Conservation (phyloP, 2,113 vertebrate species). For the Halichoeres trimaculatus region DNA sequence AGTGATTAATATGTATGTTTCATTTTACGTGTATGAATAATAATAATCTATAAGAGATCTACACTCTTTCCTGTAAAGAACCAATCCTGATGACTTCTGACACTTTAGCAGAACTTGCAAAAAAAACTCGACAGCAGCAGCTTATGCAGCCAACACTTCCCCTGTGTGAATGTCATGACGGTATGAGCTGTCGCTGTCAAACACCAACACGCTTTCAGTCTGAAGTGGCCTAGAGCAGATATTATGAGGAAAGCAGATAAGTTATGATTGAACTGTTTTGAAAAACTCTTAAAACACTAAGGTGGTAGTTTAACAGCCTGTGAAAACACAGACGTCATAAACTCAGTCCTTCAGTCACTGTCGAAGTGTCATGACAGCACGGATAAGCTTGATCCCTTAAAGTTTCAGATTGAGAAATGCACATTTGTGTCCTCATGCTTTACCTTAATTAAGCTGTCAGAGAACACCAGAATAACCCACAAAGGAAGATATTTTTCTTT, state of each 20-base stretch:
- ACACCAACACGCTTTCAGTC: too few species aligned
- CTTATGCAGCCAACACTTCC: too few species aligned
- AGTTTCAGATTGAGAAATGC: constrained; percentile 40
- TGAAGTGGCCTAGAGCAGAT: neutral
- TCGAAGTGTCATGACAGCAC: constrained; percentile 35
- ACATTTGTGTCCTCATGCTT: constrained; percentile 5
- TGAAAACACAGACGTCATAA: constrained; percentile 7
- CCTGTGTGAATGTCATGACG: too few species aligned
- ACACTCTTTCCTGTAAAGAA: too few species aligned
- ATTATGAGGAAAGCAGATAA: neutral
- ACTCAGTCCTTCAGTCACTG: constrained; percentile 11
- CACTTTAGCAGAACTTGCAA: too few species aligned
- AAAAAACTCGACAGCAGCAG: too few species aligned
- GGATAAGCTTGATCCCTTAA: constrained; percentile 35
- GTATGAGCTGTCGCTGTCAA: too few species aligned
- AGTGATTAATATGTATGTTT: too few species aligned
- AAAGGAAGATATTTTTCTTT: neutral
- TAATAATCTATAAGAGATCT: too few species aligned
- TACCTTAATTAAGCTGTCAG: constrained; percentile 5
- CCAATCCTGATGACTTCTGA: too few species aligned
- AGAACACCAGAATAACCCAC: constrained; percentile 18
- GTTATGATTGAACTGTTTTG: neutral
- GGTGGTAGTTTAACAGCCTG: neutral
- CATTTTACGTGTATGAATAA: too few species aligned
- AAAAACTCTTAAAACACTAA: neutral